Percentiles rank a stretch among this genome's conserved stretches.
Conservation (phyloP, 2,113 vertebrate species). For the Taurulus bubalis region DNA sequence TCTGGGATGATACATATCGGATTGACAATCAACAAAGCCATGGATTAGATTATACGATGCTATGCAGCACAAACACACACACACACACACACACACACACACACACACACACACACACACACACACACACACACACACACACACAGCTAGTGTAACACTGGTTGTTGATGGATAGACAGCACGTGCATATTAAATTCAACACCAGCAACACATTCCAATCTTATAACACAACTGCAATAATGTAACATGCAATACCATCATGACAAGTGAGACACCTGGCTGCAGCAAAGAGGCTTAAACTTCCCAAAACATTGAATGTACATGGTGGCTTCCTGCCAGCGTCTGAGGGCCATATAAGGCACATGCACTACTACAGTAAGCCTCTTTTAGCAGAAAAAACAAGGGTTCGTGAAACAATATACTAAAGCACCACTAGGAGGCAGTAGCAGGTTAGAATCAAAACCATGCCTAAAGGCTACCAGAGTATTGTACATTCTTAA, state of each 20-base stretch:
- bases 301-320: constrained; percentile 41
- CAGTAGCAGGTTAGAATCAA: constrained; percentile 65
- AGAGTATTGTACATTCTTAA: not conserved
- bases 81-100: constrained; percentile 18
- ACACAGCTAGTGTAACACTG: not conserved
- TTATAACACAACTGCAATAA: constrained; percentile 3
- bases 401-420: constrained; percentile 25
- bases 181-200: not conserved
- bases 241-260: constrained; percentile 2
- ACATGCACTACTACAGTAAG: constrained; percentile 47
- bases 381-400: constrained; percentile 57
- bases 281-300: constrained; percentile 57
- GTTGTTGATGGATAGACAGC: not conserved
- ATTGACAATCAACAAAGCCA: constrained; percentile 47
- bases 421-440: constrained; percentile 71
- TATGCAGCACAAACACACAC: constrained; percentile 12
- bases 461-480: not conserved
- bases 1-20: constrained; percentile 62
- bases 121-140: constrained; percentile 19
- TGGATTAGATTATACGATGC: constrained; percentile 62
- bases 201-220: not conserved
- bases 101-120: constrained; percentile 19
- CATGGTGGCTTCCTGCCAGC: constrained; percentile 44
- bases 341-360: constrained; percentile 23
- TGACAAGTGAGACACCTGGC: constrained; percentile 23